Conservation (phyloP, 2,888 invertebrate species). For the Stenoptilia bipunctidactyla region DNA sequence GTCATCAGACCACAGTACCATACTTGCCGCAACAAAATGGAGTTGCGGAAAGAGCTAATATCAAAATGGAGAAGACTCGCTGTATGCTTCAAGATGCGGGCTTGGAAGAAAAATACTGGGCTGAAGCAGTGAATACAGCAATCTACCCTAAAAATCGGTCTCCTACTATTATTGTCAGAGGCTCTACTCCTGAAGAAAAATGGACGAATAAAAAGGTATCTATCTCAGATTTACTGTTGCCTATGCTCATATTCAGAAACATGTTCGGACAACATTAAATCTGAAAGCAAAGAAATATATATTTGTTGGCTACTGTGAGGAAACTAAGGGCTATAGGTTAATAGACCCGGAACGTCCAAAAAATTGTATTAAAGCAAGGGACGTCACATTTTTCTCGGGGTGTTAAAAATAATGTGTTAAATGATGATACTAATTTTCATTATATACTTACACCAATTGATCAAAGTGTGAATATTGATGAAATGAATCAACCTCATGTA, state of each 20-base stretch:
- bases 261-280: constrained; percentile 7
- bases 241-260: constrained; percentile 3
- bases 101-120: constrained; percentile 4
- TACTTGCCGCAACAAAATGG: constrained; percentile 26
- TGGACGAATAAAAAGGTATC: constrained; percentile 5
- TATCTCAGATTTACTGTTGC: constrained; percentile 10
- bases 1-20: constrained; percentile 18
- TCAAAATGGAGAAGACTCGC: constrained; percentile 13
- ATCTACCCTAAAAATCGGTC: constrained; percentile 13
- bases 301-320: constrained; percentile 10
- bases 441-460: no score
- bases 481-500: no score
- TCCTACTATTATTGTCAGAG: constrained; percentile 6
- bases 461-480: no score
- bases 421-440: no score
- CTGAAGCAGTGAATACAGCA: constrained; percentile 13
- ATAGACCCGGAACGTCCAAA: constrained; percentile 6
- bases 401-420: not conserved
- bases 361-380: not conserved
- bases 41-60: constrained; percentile 20
- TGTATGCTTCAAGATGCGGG: constrained; percentile 8
- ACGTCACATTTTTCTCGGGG: not conserved
- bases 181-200: constrained; percentile 7
- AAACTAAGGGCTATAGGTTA: constrained; percentile 11
- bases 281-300: constrained; percentile 7